phyloP scores from a whole-genome alignment of 2,888 invertebrate genomes.

The Thecocarcelia acutangulata region DNA sequence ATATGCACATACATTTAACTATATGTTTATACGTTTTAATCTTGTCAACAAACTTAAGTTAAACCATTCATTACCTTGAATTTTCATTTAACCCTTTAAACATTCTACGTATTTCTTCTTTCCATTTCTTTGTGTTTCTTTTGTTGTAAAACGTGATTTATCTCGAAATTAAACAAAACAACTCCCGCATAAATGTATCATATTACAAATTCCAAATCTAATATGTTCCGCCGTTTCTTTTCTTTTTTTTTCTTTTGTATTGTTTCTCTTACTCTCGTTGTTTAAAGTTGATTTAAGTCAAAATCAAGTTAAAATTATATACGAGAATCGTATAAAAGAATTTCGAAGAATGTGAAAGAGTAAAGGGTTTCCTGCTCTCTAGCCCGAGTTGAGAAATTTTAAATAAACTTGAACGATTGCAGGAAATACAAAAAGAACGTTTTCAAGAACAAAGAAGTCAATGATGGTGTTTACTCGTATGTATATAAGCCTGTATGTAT shows the following conservation, averaged over 20 bases:
- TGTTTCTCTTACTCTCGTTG: neutral
- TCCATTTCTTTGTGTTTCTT: slow-evolving; percentile 8
- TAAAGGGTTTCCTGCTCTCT: slow-evolving; percentile 24
- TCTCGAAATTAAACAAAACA: slow-evolving; percentile 65
- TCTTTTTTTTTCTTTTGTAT: neutral
- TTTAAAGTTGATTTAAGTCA: slow-evolving; percentile 30
- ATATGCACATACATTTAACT: too few relatives aligned
- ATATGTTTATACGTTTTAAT: neutral
- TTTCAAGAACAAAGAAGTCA: slow-evolving; percentile 17
- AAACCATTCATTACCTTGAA: slow-evolving; percentile 4
- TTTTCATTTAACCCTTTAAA: slow-evolving; percentile 2
- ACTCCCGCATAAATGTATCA: slow-evolving; percentile 54
- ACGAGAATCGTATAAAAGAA: too few relatives aligned
- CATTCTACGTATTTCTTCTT: slow-evolving; percentile 6
- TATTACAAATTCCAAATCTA: slow-evolving; percentile 63
- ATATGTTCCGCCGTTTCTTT: slow-evolving; percentile 40
- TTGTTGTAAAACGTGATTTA: slow-evolving; percentile 67
- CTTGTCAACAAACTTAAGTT: slow-evolving; percentile 4
- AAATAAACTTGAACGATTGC: slow-evolving; percentile 37
- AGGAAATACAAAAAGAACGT: slow-evolving; percentile 7
- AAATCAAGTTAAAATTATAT: slow-evolving; percentile 53
- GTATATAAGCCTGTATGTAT: neutral
- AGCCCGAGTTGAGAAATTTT: slow-evolving; percentile 15
- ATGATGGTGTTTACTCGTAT: neutral
- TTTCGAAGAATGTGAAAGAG: slow-evolving; percentile 37